A percentile compares a stretch with the other conserved stretches of the same genome.
These are phyloP conservation scores for Chiridota heheva DNA, from an alignment of 35 echinoderm and acorn worm species.

Conservation along the genomic window DNA sequence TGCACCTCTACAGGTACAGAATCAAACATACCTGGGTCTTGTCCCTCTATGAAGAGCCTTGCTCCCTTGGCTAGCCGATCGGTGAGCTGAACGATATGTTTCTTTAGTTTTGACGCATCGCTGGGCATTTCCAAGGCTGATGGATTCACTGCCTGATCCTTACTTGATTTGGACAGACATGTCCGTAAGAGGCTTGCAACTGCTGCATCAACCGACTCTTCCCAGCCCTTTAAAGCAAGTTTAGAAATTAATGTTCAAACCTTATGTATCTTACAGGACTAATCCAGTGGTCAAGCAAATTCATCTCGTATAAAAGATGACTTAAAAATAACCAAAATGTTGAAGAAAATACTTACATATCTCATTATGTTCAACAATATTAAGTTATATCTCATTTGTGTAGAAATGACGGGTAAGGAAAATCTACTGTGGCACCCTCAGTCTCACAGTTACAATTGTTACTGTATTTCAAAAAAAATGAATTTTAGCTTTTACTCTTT, in stretches of 20 bases:
- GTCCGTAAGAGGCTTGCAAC: slow-evolving; percentile 66
- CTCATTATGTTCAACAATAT: too few species aligned
- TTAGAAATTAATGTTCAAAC: not conserved
- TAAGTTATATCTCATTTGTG: too few species aligned
- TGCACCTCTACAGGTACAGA: not conserved
- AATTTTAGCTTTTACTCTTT: too few species aligned
- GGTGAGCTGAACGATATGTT: slow-evolving; percentile 78
- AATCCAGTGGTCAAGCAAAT: too few species aligned
- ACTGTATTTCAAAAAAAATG: too few species aligned
- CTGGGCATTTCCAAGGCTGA: slow-evolving; percentile 50
- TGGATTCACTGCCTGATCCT: slow-evolving; percentile 88
- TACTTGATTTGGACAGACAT: slow-evolving; percentile 69
- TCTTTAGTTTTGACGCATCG: slow-evolving; percentile 81
- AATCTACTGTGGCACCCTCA: too few species aligned
- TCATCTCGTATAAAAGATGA: too few species aligned
- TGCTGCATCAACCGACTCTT: slow-evolving; percentile 81
- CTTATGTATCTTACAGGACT: too few species aligned
- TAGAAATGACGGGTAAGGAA: too few species aligned
- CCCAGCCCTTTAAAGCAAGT: slow-evolving; percentile 72
- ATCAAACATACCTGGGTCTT: slow-evolving; percentile 51
- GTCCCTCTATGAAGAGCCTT: slow-evolving; percentile 62
- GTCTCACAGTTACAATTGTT: too few species aligned
- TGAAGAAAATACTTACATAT: too few species aligned
- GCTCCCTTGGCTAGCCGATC: slow-evolving; percentile 81
- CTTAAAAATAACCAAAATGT: too few species aligned